Conservation (phyloP, 2,113 vertebrate species). For the Psittacara wagleri region DNA sequence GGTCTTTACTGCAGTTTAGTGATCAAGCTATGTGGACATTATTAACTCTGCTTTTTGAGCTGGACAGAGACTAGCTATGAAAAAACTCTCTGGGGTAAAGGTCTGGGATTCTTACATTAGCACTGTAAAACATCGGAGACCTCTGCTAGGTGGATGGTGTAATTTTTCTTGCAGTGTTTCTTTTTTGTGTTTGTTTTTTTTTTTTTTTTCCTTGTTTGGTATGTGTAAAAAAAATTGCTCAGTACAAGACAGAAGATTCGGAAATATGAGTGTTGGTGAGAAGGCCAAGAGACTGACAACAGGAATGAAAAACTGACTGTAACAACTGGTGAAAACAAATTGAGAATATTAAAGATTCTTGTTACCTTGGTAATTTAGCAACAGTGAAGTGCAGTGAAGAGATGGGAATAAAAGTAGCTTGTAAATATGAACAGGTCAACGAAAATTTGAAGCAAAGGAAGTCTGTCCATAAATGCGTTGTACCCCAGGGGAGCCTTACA, state of each 20-base stretch:
- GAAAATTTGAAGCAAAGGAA: neutral
- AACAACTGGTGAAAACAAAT: constrained; percentile 3
- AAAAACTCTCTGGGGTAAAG: neutral
- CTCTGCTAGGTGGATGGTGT: neutral
- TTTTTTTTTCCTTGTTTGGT: neutral
- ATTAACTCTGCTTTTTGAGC: neutral
- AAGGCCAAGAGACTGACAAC: neutral
- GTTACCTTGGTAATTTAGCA: constrained; percentile 30
- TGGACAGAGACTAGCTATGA: neutral
- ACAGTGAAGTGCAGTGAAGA: neutral
- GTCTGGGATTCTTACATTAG: neutral
- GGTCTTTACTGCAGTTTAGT: neutral
- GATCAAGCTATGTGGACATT: fast-evolving
- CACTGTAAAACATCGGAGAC: neutral
- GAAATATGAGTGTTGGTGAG: neutral
- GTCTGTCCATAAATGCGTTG: neutral
- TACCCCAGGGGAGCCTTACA: neutral
- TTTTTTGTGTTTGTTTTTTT: too few species aligned
- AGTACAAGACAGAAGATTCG: neutral
- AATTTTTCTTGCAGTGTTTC: neutral
- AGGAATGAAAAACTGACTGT: neutral
- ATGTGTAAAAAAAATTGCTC: neutral
- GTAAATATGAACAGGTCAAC: neutral
- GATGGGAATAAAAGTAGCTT: neutral
- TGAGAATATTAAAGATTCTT: neutral